phyloP scores from a whole-genome alignment of 2,113 vertebrate genomes.

The Ptyas mucosa region DNA sequence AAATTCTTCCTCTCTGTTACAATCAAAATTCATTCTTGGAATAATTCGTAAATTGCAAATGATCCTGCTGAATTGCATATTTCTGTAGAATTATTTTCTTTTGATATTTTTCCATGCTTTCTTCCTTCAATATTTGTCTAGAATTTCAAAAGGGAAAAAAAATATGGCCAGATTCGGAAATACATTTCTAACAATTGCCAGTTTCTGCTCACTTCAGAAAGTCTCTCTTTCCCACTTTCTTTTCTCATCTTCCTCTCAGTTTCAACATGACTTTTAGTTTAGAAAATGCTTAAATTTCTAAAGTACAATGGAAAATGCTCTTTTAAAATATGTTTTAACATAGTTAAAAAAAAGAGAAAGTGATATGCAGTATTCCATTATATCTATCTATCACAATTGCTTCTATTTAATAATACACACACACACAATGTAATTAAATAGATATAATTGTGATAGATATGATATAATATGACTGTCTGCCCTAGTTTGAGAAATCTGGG shows the following conservation, averaged over 20 bases:
- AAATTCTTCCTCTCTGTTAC: not conserved
- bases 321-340: not conserved
- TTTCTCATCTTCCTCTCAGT: not conserved
- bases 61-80: not conserved
- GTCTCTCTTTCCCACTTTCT: not conserved
- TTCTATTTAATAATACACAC: not conserved
- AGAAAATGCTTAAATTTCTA: not conserved
- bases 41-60: not conserved
- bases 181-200: not conserved
- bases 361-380: not conserved
- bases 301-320: not conserved
- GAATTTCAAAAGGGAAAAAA: not conserved
- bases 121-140: not conserved
- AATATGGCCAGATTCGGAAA: not conserved
- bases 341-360: not conserved
- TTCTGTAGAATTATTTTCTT: not conserved
- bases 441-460: not conserved
- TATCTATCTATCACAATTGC: not conserved
- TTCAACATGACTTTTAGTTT: not conserved
- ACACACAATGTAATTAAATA: not conserved
- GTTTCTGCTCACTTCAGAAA: not conserved
- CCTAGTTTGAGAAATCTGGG: not conserved
- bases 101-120: not conserved
- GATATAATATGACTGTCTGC: not conserved
- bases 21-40: not conserved